Evolutionary conservation across 2,113 vertebrate species (phyloP).

Genomic region (Panurus biarmicus): DNA sequence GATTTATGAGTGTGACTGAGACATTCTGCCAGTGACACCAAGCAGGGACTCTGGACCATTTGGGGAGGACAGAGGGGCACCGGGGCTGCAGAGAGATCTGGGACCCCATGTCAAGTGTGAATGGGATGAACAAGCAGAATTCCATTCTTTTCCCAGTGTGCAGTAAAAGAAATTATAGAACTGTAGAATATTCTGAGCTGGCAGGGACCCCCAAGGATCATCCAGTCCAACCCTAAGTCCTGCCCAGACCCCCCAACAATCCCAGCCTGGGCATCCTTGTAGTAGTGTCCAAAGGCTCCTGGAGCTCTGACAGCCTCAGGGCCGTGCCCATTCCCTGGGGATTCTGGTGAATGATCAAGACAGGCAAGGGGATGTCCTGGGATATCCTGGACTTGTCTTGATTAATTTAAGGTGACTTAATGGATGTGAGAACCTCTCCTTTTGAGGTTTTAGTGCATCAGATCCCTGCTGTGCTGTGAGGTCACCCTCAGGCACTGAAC

Average conservation of each 20-base stretch:
- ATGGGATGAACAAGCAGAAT: not conserved
- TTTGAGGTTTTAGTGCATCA: rapidly evolving
- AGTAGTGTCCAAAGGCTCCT: rapidly evolving
- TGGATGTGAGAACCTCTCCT: not conserved
- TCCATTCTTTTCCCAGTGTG: not conserved
- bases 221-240: not conserved
- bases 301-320: not conserved
- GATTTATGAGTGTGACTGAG: slow-evolving; percentile 21
- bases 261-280: not conserved
- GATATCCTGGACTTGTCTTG: not conserved
- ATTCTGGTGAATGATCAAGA: not conserved
- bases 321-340: not conserved
- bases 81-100: rapidly evolving
- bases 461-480: not conserved
- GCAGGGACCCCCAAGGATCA: not conserved
- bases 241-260: not conserved
- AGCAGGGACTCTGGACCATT: not conserved
- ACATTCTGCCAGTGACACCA: not conserved
- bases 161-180: not conserved
- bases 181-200: no score
- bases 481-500: not conserved
- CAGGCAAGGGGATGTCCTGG: not conserved
- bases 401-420: not conserved
- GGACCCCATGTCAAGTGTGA: no score
- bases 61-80: not conserved